Base-by-base conservation (phyloP, 2,888 invertebrate species). In the Temnothorax unifasciatus region DNA sequence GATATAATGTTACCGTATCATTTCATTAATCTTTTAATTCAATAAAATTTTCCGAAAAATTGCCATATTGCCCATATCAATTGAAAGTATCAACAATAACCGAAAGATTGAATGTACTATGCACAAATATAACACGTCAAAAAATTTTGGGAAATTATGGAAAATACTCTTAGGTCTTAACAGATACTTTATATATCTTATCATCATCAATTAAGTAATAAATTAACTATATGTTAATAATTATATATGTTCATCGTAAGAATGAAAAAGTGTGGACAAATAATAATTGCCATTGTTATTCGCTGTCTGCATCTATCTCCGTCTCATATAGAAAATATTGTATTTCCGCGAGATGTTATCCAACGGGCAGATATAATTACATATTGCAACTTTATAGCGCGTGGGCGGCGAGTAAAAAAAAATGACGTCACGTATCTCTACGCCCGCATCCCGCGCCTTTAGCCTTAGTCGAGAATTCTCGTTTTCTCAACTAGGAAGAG, bases 281-380 rank as follows among this genome's bases (percentile, higher is more conserved):
- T 18, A 34, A 57, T 57, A 47, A 47, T 13, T 11, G 38, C 25
- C 38, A 21, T 25, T 6, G 59, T 34, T 21, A 13, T 13, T 47
- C 44, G n/a, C 57, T 13, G 15, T 29, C 15, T 52, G 29, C 41
- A 34, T 57, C 25, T 8, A 29, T 79, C 47, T 66, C 25, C 38
- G 52, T 54, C 57, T n/a, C 38, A 44, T 34, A 25, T 34, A 25
- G 50, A 57, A 66, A 59, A 76, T 54, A 82, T n/a, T 59, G 38
- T 71, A 44, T 61, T 76, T 50, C 71, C 63, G 25, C 44, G 68
- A 64, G 66, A 82, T 66, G 9, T 82, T 82, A 83, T 83, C 47
- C 66, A 76, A 68, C 68, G 11, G 13, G 25, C 13, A 76, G 50
- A 76, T 76, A 75, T 79, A 66, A 75, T 82, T 74, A 74, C 82